phyloP scores from a whole-genome alignment of 2,797 vertebrate species.

The Chanos chanos region DNA sequence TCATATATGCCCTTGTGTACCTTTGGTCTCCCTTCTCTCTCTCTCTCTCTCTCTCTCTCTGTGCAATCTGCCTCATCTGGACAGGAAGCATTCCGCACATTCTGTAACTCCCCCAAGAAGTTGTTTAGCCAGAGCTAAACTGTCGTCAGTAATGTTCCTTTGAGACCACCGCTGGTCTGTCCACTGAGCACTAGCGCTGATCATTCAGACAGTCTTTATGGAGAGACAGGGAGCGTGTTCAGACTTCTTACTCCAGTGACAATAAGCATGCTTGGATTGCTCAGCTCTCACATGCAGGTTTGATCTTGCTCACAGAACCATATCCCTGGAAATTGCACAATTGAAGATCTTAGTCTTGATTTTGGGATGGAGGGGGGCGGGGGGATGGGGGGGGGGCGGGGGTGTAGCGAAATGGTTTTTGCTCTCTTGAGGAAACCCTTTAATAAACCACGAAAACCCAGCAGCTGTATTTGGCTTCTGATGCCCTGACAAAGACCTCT shows the following conservation, averaged over 20 bases:
- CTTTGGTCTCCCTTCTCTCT: neutral
- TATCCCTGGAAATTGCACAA: too few species aligned
- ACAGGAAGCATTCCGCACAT: conserved; percentile 10
- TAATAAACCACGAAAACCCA: too few species aligned
- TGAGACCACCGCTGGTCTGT: neutral
- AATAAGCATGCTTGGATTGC: neutral
- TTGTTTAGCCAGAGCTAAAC: neutral
- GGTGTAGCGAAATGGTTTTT: too few species aligned
- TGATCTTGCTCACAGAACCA: neutral
- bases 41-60: neutral
- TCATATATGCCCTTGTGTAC: neutral
- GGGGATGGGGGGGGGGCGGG: too few species aligned
- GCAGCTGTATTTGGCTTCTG: too few species aligned
- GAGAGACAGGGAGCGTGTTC: neutral
- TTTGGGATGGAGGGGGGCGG: too few species aligned
- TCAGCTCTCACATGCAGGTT: neutral
- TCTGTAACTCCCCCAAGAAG: neutral
- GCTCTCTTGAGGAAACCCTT: too few species aligned
- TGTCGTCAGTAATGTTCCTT: neutral
- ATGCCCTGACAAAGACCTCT: too few species aligned
- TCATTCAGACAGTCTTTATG: neutral
- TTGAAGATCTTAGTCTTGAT: too few species aligned
- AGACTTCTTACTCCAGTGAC: neutral
- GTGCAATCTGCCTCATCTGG: neutral
- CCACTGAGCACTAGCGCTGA: neutral